Percentiles rank a stretch among this genome's conserved stretches.
phyloP scores from a whole-genome alignment of 2,888 invertebrate genomes.

The Encarsia formosa region DNA sequence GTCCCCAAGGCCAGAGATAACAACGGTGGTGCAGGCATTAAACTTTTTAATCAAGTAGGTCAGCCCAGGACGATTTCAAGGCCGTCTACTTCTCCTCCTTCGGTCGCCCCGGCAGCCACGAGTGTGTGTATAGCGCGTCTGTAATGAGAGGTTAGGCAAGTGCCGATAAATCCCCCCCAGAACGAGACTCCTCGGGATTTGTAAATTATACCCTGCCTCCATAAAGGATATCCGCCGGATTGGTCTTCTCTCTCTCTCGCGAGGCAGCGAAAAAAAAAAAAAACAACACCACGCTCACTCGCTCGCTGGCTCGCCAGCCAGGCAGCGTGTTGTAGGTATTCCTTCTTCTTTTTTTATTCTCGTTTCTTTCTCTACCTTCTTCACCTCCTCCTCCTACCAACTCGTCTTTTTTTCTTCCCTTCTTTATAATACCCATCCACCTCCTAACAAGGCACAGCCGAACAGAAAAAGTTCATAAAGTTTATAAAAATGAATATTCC shows the following conservation, averaged over 20 bases:
- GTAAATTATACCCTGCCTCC: conserved; percentile 50
- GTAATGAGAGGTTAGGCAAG: conserved; percentile 51
- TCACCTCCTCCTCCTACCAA: neutral
- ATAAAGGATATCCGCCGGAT: conserved; percentile 38
- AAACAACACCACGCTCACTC: no score
- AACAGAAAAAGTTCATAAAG: conserved; percentile 26
- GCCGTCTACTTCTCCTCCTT: conserved; percentile 35
- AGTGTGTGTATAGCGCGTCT: neutral
- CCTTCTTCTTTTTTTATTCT: neutral
- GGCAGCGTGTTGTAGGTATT: no score
- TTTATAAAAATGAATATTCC: conserved; percentile 9
- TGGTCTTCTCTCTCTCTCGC: no score
- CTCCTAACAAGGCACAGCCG: conserved; percentile 23
- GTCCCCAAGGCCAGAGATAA: neutral
- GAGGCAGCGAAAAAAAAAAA: no score
- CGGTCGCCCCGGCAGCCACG: conserved; percentile 16
- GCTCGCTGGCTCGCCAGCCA: no score
- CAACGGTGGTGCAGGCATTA: conserved; percentile 6
- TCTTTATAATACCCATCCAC: neutral
- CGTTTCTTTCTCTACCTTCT: neutral
- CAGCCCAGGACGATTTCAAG: conserved; percentile 41
- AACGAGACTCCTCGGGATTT: conserved; percentile 50
- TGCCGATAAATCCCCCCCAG: conserved; percentile 52
- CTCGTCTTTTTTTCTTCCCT: neutral
- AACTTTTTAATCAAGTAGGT: conserved; percentile 36